These are phyloP conservation scores for Patiria pectinifera DNA, from an alignment of 53 echinoderm and acorn worm genomes.

Conservation along the genomic window DNA sequence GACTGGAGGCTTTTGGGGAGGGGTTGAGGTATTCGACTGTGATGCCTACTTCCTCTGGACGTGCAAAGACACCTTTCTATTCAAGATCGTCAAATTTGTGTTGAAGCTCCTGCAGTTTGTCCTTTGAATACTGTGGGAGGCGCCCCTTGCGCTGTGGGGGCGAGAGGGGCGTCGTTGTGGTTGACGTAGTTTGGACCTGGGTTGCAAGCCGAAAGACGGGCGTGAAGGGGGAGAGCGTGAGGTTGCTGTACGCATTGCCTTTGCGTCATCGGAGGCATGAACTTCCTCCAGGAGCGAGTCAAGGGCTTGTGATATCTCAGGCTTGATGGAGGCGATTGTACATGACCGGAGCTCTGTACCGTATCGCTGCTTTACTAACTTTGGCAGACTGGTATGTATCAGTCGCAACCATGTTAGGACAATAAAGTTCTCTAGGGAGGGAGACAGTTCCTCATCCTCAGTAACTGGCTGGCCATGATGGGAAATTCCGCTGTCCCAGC, in stretches of 20 bases:
- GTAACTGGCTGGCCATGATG: slow-evolving; percentile 20
- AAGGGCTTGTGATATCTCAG: too few species aligned
- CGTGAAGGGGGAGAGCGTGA: not conserved
- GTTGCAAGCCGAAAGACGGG: not conserved
- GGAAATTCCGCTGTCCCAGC: not conserved
- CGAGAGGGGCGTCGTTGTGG: not conserved
- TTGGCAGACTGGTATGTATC: slow-evolving; percentile 33
- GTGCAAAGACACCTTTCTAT: too few species aligned
- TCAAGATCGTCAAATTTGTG: too few species aligned
- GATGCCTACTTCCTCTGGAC: too few species aligned
- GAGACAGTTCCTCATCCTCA: slow-evolving; percentile 8
- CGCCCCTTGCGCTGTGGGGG: slow-evolving; percentile 17
- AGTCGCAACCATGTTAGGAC: slow-evolving; percentile 63
- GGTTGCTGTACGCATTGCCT: not conserved
- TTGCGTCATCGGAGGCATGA: not conserved
- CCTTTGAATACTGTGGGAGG: too few species aligned
- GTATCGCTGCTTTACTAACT: slow-evolving; percentile 12
- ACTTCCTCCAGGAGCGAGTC: not conserved
- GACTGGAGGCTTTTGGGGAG: too few species aligned
- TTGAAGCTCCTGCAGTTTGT: too few species aligned
- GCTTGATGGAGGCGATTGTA: not conserved
- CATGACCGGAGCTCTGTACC: slow-evolving; percentile 30
- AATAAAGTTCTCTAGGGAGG: slow-evolving; percentile 67
- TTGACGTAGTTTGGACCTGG: not conserved
- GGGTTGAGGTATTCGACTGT: too few species aligned